These are phyloP conservation scores for Myotis planiceps DNA, from an alignment of 2,797 vertebrate genomes.

Conservation along the genomic window DNA sequence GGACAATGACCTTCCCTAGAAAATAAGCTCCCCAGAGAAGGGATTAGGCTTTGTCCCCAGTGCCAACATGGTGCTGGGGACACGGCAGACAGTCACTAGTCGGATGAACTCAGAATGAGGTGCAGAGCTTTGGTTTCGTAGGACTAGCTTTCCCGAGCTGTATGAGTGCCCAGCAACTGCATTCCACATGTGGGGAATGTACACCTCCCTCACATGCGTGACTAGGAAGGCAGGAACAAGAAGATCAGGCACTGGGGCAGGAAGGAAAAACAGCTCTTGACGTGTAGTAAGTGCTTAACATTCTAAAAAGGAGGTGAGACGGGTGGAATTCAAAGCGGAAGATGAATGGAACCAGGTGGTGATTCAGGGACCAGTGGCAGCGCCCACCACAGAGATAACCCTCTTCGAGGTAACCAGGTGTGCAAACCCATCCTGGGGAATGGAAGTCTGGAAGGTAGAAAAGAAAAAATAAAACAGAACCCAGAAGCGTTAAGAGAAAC, in stretches of 20 bases:
- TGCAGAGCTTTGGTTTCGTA: background rate
- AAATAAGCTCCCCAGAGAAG: background rate
- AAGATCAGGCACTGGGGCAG: background rate
- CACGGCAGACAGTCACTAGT: background rate
- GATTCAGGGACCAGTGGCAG: background rate
- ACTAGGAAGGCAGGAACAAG: background rate
- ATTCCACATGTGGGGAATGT: background rate
- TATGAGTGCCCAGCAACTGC: background rate
- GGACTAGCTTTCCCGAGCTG: background rate
- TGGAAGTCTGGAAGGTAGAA: background rate
- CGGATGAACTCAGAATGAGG: background rate
- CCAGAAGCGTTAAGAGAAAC: background rate
- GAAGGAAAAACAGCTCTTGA: background rate
- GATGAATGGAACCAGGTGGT: background rate
- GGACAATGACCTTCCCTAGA: constrained; percentile 31
- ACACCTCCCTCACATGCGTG: background rate
- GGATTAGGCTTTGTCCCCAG: too few species aligned
- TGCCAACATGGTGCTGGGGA: background rate
- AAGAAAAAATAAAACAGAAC: background rate
- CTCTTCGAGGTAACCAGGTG: background rate
- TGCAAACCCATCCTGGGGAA: background rate
- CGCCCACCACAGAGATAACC: background rate
- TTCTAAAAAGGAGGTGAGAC: background rate
- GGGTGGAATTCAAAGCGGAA: background rate
- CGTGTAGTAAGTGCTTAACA: background rate